Conservation (phyloP, 2,888 invertebrate genomes). For the Amaurobius ferox region DNA sequence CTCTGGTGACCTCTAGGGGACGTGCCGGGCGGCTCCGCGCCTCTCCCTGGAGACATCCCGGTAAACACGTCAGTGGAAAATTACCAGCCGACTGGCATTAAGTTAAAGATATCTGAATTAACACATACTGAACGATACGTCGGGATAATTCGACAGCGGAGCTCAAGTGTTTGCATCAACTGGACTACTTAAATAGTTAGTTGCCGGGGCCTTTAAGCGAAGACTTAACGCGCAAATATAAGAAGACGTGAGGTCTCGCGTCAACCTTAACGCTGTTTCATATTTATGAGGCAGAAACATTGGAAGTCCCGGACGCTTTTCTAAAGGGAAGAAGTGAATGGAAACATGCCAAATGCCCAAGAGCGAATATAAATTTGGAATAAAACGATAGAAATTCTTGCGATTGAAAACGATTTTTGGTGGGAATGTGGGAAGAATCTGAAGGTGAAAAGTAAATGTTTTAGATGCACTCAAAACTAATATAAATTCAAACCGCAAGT, state of each 20-base stretch:
- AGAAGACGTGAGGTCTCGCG: neutral
- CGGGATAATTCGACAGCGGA: neutral
- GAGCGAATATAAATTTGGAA: neutral
- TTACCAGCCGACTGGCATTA: constrained; percentile 59
- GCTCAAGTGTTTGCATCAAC: neutral
- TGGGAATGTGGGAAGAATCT: neutral
- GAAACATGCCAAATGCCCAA: too few species aligned
- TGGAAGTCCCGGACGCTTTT: constrained; percentile 9
- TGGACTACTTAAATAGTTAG: constrained; percentile 9
- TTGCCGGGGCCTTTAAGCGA: constrained; percentile 1
- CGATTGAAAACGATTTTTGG: neutral
- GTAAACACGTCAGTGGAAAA: constrained; percentile 50
- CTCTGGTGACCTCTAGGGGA: constrained; percentile 55
- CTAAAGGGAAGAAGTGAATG: neutral
- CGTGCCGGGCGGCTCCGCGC: constrained; percentile 29
- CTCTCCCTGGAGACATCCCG: constrained; percentile 10
- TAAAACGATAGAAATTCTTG: constrained; percentile 25
- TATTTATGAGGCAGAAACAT: constrained; percentile 60
- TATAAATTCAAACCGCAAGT: too few species aligned
- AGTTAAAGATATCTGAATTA: constrained; percentile 71
- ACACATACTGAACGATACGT: constrained; percentile 16
- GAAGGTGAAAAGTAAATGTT: neutral
- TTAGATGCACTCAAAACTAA: too few species aligned
- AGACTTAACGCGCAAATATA: constrained; percentile 24
- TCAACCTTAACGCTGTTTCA: constrained; percentile 21